Evolutionary conservation across 37 sponge, comb jelly and placozoan genomes (phyloP).

Genomic region (Halichondria panicea): DNA sequence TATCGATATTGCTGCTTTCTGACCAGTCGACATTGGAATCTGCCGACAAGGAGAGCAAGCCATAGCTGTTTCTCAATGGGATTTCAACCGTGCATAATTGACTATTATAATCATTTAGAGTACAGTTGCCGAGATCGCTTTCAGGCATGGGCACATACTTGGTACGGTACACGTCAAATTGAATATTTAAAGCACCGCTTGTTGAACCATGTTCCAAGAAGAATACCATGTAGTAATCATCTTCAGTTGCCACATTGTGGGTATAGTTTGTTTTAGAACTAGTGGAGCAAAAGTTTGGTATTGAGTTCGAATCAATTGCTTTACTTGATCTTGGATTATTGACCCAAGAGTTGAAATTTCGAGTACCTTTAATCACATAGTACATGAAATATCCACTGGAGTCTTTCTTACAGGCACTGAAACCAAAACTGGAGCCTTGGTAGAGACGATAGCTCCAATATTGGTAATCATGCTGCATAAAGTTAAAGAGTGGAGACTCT

Average conservation of each 20-base stretch:
- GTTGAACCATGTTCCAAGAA: not conserved
- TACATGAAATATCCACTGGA: not conserved
- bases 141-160: not conserved
- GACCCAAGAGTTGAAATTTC: conserved; percentile 29
- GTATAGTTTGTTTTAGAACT: not conserved
- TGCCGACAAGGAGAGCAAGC: not conserved
- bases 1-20: not conserved
- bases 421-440: conserved; percentile 15
- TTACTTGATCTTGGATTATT: not conserved
- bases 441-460: conserved; percentile 28
- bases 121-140: not conserved
- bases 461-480: not conserved
- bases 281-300: not conserved
- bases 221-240: conserved; percentile 35
- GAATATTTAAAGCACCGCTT: not conserved
- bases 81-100: not conserved
- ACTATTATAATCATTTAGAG: not conserved
- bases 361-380: conserved; percentile 34
- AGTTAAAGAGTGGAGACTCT: too few species aligned
- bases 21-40: not conserved
- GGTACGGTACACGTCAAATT: conserved; percentile 14
- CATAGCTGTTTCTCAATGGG: not conserved
- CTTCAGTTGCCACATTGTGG: not conserved
- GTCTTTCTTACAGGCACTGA: conserved; percentile 2
- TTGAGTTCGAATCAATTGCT: not conserved